These are phyloP conservation scores for Lasius fuliginosus DNA, from an alignment of 2,888 invertebrate genomes.

Conservation along the genomic window DNA sequence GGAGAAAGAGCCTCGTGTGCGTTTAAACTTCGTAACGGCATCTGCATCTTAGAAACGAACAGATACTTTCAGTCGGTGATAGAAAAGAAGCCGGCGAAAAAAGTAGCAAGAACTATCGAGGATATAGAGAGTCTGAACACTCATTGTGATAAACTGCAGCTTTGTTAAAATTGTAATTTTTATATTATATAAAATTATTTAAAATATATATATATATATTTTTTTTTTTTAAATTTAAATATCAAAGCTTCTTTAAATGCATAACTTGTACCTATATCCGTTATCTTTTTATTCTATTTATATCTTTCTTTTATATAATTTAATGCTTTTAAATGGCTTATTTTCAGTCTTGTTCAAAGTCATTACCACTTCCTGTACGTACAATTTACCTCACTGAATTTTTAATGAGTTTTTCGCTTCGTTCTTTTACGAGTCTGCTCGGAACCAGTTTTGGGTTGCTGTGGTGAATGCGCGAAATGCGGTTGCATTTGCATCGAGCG, in stretches of 20 bases:
- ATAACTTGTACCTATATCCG: neutral
- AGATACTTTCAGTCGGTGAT: neutral
- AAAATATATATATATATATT: neutral
- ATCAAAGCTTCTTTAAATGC: neutral
- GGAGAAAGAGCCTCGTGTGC: conserved; percentile 24
- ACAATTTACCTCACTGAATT: conserved; percentile 11
- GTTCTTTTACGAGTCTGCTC: conserved; percentile 13
- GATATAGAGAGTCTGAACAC: neutral
- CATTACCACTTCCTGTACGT: neutral
- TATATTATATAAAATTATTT: neutral
- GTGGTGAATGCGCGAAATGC: conserved; percentile 11
- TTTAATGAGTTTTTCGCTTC: neutral
- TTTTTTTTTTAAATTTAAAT: neutral
- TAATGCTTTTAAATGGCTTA: neutral
- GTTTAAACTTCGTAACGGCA: conserved; percentile 21
- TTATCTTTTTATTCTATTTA: neutral
- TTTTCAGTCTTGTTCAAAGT: conserved; percentile 14
- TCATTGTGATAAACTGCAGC: neutral
- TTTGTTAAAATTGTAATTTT: neutral
- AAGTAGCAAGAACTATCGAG: neutral
- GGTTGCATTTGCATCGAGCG: conserved; percentile 39
- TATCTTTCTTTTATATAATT: neutral
- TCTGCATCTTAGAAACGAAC: neutral
- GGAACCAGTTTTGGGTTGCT: conserved; percentile 25
- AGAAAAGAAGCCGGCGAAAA: neutral